Base-by-base conservation (phyloP, 2,113 vertebrate genomes). In the Gopherus flavomarginatus region DNA sequence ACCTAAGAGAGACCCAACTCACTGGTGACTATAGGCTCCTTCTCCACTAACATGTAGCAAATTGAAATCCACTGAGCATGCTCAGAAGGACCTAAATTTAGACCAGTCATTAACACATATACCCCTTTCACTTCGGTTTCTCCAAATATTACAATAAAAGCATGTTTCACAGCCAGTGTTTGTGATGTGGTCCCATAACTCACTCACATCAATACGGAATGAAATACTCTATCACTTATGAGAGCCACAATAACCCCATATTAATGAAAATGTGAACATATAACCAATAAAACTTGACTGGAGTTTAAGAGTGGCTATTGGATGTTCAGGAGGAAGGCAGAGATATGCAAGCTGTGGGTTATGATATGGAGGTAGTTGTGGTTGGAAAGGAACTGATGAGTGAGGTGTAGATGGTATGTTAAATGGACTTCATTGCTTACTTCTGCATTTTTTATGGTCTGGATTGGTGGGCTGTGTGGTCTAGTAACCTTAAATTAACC, bases 1-100 rank as follows among this genome's bases (percentile, higher is more conserved):
- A 13, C 53, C 90, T 38, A 75, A 57, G n/a, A 57, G 38, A 95
- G 80, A 85, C 83, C 59, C 85, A 89, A 1, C 59, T 72, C 62
- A 13, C 22, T 3, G 14, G 72, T 38, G 87, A 95, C 80, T 85
- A 17, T 22, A 38, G 90, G 31, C 29, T 49, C 77, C 59, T 93
- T 4, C 1, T 93, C 75, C 29, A 26, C 35, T 53, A 42, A n/a
- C 8, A 1, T 12, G 50, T 0, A 93, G 69, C 69, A 87, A 82
- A 82, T 59, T 84, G 83, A 82, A 92, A 92, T 92, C 80, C n/a
- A 26, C 72, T 69, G 5, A 19, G 27, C 8, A 7, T 50, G 31
- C 77, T 86, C 26, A 27, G 77, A 89, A 62, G 35, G 29, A 78
- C 1, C 1, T 16, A 59, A 49, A 59, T 93, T 86, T 87, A 57